A percentile compares a stretch with the other conserved stretches of the same genome.
These are phyloP conservation scores for Sturmia bella DNA, from an alignment of 2,888 invertebrate species.

Conservation along the genomic window DNA sequence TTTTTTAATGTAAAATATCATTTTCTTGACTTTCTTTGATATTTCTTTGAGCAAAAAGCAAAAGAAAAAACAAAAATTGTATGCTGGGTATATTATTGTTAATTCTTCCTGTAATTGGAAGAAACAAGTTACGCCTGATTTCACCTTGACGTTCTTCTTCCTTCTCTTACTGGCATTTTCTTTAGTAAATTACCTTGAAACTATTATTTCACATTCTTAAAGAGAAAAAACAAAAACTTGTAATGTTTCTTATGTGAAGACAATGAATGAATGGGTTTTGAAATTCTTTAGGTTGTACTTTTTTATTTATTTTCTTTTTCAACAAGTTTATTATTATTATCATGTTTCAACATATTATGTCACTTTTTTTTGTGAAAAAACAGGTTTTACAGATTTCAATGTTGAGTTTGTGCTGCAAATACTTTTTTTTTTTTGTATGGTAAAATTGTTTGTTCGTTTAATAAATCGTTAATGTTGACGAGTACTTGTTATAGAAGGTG, in stretches of 20 bases:
- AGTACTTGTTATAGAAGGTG: neutral
- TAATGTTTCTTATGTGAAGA: slow-evolving; percentile 13
- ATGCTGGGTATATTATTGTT: slow-evolving; percentile 10
- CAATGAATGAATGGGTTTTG: slow-evolving; percentile 22
- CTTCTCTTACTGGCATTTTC: slow-evolving; percentile 36
- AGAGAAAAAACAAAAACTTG: slow-evolving; percentile 7
- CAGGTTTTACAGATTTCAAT: neutral
- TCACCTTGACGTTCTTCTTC: slow-evolving; percentile 60
- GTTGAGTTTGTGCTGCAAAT: slow-evolving; percentile 13
- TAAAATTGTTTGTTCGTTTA: neutral
- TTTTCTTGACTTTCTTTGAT: slow-evolving; percentile 57
- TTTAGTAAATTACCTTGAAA: slow-evolving; percentile 68
- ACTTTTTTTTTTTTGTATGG: slow-evolving; percentile 19
- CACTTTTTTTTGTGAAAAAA: slow-evolving; percentile 15
- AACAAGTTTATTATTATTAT: slow-evolving; percentile 39
- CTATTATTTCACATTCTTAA: slow-evolving; percentile 58
- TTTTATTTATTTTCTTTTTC: slow-evolving; percentile 25
- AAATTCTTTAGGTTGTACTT: slow-evolving; percentile 20
- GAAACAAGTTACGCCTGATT: slow-evolving; percentile 63
- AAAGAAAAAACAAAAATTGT: slow-evolving; percentile 16
- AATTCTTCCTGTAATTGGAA: slow-evolving; percentile 36
- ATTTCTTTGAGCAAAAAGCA: too few relatives aligned
- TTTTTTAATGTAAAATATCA: slow-evolving; percentile 33
- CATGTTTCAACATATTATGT: slow-evolving; percentile 38
- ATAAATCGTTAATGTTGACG: neutral